phyloP scores from a whole-genome alignment of 2,113 vertebrate species.

The Catharus minimus region DNA sequence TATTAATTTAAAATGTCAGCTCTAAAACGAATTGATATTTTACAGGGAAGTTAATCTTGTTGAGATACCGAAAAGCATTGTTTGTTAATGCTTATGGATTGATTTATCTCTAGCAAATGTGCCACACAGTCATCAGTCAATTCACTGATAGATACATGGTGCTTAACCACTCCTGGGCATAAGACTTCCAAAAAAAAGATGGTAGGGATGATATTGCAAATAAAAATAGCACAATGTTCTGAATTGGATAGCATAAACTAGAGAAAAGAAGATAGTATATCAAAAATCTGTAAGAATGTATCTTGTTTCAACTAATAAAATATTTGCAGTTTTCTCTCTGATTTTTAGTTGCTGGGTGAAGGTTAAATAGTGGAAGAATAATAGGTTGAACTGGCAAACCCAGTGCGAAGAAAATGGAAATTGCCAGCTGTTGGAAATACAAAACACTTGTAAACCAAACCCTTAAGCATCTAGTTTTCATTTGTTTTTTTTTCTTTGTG shows the following conservation, averaged over 20 bases:
- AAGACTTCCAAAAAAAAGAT: not conserved
- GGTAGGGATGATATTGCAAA: fast-evolving
- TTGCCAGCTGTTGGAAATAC: not conserved
- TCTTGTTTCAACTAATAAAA: not conserved
- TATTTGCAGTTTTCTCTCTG: not conserved
- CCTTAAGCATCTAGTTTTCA: not conserved
- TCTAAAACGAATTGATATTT: not conserved
- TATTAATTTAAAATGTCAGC: not conserved
- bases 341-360: not conserved
- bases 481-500: not conserved
- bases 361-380: not conserved
- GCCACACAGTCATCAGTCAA: not conserved
- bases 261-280: not conserved
- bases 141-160: not conserved
- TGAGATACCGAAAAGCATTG: not conserved
- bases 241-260: not conserved
- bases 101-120: not conserved
- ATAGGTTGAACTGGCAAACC: not conserved
- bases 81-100: not conserved
- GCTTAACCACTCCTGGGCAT: not conserved
- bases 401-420: not conserved
- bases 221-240: not conserved
- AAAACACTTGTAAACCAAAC: not conserved
- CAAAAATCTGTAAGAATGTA: not conserved
- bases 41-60: not conserved